phyloP scores from a whole-genome alignment of 1,140 invertebrate genomes.

The Nylanderia fulva region DNA sequence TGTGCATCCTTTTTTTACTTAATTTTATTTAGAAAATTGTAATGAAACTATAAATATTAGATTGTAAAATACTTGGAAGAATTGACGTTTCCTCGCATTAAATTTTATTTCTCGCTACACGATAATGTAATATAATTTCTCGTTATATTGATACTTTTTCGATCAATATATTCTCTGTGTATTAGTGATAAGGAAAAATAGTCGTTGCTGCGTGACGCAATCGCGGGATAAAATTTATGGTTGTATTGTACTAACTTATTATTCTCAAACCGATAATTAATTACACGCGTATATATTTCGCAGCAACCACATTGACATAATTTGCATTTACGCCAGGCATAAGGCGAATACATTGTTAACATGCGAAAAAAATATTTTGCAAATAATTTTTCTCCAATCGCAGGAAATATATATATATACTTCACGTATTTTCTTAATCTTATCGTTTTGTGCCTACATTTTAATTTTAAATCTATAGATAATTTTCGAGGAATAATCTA shows the following conservation, averaged over 20 bases:
- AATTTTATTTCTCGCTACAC: not conserved
- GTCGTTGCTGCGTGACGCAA: not conserved
- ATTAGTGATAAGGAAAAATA: not conserved
- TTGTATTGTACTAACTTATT: not conserved
- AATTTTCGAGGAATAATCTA: not conserved
- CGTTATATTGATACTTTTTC: not conserved
- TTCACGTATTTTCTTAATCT: not conserved
- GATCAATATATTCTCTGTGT: not conserved
- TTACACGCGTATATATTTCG: not conserved
- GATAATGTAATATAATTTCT: not conserved
- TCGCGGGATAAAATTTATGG: not conserved
- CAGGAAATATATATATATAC: not conserved
- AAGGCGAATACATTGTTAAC: not conserved
- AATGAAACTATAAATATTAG: too few species aligned
- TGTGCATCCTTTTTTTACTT: not conserved
- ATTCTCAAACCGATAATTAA: not conserved
- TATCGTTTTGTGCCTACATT: not conserved
- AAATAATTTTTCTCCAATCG: not conserved
- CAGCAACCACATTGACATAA: not conserved
- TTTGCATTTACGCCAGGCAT: not conserved
- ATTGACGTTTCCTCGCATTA: too few species aligned
- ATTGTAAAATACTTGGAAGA: not conserved
- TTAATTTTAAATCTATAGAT: not conserved
- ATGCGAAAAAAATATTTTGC: not conserved
- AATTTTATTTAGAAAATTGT: too few species aligned